Conservation (phyloP, 2,797 vertebrate genomes). For the Myotis daubentonii region DNA sequence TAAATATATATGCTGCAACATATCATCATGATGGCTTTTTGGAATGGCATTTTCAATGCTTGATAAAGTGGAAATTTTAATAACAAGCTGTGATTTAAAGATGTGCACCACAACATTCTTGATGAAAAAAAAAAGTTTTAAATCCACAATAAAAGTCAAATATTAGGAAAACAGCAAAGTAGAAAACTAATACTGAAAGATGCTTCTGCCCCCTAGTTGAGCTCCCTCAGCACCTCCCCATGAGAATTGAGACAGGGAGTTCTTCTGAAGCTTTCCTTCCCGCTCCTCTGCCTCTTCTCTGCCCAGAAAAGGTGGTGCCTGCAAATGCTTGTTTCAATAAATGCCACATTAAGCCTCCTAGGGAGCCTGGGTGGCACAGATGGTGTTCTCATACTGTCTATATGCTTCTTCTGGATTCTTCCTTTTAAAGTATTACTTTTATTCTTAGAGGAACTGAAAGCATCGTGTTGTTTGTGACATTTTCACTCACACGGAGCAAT, state of each 20-base stretch:
- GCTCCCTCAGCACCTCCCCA: slow-evolving; percentile 14
- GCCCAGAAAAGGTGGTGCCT: slow-evolving; percentile 57
- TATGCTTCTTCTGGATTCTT: neutral
- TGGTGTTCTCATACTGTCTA: neutral
- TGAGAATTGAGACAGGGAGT: slow-evolving; percentile 34
- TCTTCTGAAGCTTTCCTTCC: slow-evolving; percentile 26
- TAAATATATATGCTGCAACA: neutral
- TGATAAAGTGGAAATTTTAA: slow-evolving; percentile 48
- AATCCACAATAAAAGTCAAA: slow-evolving; percentile 60
- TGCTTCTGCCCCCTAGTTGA: slow-evolving; percentile 25
- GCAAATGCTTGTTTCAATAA: slow-evolving; percentile 59
- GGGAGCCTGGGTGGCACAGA: neutral
- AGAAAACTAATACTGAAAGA: slow-evolving; percentile 57
- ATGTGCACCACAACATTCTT: neutral
- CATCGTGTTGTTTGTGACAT: neutral
- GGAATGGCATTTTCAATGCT: slow-evolving; percentile 48
- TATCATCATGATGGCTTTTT: slow-evolving; percentile 44
- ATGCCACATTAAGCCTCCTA: neutral
- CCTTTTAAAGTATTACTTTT: neutral
- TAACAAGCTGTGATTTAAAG: slow-evolving; percentile 18
- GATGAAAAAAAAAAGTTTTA: neutral
- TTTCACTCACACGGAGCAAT: fast-evolving
- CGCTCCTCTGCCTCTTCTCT: neutral
- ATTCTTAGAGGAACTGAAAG: neutral
- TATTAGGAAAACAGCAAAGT: slow-evolving; percentile 62